Evolutionary conservation across 2,888 invertebrate species (phyloP).

Genomic region (Pseudanteris insignis): DNA sequence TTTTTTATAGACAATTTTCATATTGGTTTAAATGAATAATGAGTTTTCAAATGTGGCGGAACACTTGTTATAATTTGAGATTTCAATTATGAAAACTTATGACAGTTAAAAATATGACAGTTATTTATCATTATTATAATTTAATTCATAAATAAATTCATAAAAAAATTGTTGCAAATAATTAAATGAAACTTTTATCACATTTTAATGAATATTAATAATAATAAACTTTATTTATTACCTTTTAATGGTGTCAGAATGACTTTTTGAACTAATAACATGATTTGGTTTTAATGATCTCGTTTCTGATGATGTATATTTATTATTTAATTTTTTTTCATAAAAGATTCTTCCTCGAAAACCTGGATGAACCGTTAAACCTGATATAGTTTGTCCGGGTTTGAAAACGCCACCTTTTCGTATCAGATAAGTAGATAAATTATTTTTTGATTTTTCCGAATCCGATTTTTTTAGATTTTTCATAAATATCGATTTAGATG

Average conservation of each 20-base stretch:
- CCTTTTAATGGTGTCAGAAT: constrained; percentile 13
- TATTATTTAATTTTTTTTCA: constrained; percentile 64
- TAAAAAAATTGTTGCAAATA: too few species aligned
- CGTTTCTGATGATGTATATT: constrained; percentile 51
- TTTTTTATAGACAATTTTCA: too few species aligned
- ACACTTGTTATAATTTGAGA: too few species aligned
- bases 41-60: too few species aligned
- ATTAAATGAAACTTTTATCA: background rate
- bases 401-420: constrained; percentile 70
- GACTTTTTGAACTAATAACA: constrained; percentile 30
- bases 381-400: constrained; percentile 75
- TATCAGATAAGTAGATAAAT: constrained; percentile 48
- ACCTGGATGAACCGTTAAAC: constrained; percentile 76
- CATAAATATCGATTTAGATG: constrained; percentile 42
- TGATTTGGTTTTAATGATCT: constrained; percentile 52
- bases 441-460: background rate
- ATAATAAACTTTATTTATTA: constrained; percentile 10
- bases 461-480: constrained; percentile 45
- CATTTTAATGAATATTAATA: background rate
- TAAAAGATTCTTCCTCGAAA: constrained; percentile 75
- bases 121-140: too few species aligned
- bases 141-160: too few species aligned
- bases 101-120: too few species aligned
- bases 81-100: too few species aligned
- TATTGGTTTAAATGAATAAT: too few species aligned